A percentile compares a stretch with the other conserved stretches of the same genome.
phyloP scores from a whole-genome alignment of 2,888 invertebrate species.

The Hydropsyche betteni region DNA sequence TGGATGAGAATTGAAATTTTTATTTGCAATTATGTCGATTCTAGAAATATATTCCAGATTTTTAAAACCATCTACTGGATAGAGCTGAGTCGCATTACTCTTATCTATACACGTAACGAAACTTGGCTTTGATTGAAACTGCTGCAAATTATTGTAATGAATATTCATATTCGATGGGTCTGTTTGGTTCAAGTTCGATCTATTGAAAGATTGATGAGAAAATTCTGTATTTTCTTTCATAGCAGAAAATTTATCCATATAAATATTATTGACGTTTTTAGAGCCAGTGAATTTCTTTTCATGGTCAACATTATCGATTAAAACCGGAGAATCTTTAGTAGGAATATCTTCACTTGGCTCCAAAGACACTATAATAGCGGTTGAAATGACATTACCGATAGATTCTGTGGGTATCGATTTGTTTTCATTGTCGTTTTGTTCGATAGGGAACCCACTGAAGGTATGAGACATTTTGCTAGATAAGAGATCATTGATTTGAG shows the following conservation, averaged over 20 bases:
- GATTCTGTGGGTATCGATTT: not conserved
- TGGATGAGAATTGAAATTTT: not conserved
- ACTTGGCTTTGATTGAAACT: too few relatives aligned
- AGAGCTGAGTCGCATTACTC: too few relatives aligned
- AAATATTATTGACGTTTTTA: too few relatives aligned
- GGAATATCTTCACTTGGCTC: constrained; percentile 14
- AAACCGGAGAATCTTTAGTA: not conserved
- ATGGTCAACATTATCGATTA: not conserved
- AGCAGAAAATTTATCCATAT: not conserved
- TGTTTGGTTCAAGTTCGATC: too few relatives aligned
- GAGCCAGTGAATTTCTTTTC: not conserved
- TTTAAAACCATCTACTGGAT: not conserved
- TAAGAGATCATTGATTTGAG: not conserved
- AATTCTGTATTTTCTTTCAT: too few relatives aligned
- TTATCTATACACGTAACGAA: too few relatives aligned
- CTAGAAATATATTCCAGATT: not conserved
- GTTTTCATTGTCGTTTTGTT: not conserved
- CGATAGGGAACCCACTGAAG: not conserved
- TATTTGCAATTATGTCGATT: not conserved
- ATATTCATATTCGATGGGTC: too few relatives aligned
- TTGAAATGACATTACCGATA: constrained; percentile 32
- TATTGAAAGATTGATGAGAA: too few relatives aligned
- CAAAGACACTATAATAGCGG: constrained; percentile 31
- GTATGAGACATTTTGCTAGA: not conserved
- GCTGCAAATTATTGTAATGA: too few relatives aligned